Conservation (phyloP, 2,888 invertebrate species). For the Melanophora roralis region DNA sequence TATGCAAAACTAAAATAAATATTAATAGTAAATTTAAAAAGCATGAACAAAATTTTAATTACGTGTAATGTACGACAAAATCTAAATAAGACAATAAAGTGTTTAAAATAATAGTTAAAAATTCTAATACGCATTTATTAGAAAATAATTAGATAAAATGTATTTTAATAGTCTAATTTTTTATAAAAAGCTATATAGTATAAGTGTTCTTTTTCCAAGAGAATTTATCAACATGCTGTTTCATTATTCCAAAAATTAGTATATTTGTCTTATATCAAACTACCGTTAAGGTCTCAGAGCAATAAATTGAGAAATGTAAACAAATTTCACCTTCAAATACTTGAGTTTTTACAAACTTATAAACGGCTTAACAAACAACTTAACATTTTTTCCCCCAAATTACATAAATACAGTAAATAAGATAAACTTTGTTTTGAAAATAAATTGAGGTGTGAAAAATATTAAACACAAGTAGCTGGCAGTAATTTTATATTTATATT, state of each 20-base stretch:
- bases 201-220: too few relatives aligned
- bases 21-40: not conserved
- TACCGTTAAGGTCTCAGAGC: not conserved
- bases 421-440: not conserved
- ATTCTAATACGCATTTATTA: too few relatives aligned
- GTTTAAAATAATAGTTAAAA: not conserved
- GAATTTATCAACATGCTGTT: too few relatives aligned
- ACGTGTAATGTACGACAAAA: not conserved
- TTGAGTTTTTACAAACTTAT: not conserved
- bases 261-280: not conserved
- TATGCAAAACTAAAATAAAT: slow-evolving; percentile 28
- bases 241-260: too few relatives aligned
- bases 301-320: not conserved
- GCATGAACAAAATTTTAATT: slow-evolving; percentile 42
- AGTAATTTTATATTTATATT: not conserved
- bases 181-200: too few relatives aligned
- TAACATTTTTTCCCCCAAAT: not conserved
- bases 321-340: not conserved
- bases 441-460: slow-evolving; percentile 26
- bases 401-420: not conserved
- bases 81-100: not conserved
- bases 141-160: too few relatives aligned
- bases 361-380: too few relatives aligned
- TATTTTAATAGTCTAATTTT: too few relatives aligned
- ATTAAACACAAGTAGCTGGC: slow-evolving; percentile 15